Evolutionary conservation across 1,140 invertebrate genomes (phyloP), one percentile per base, ranked within the genome.

Genomic region (Elymnias hypermnestra): DNA sequence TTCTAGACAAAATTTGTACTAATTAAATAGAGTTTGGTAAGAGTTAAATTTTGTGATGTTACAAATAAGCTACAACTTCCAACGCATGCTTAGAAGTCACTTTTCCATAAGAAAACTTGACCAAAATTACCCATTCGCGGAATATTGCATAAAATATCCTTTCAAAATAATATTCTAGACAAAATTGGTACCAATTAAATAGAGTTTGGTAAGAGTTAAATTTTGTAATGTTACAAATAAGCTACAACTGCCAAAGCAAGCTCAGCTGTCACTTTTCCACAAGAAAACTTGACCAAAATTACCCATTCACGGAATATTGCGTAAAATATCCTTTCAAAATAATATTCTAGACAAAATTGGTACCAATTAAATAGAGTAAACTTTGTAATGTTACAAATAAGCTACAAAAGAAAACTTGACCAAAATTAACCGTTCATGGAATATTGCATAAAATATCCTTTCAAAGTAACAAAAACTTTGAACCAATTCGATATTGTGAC

Each of bases 221-320:
- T n/a, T n/a, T n/a, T n/a, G n/a, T n/a, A n/a, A n/a, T n/a, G n/a
- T n/a, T n/a, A n/a, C n/a, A n/a, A n/a, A n/a, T n/a, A n/a, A n/a
- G n/a, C n/a, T n/a, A n/a, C n/a, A n/a, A n/a, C n/a, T n/a, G n/a
- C n/a, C n/a, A n/a, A n/a, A n/a, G n/a, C n/a, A n/a, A n/a, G 65
- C 72, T 64, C 70, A 71, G 66, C 53, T 70, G 63, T 67, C 64
- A 68, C 64, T 72, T 65, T 72, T 60, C 68, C 68, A 66, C 69
- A 42, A 9, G 21, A 6, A 39, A 23, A 23, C 12, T 12, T 39
- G 7, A 2, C 13, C 31, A 8, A 33, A 18, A 15, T 33, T 33
- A 13, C 14, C 9, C 9, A 12, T 33, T 33, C 5, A 14, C 4
- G 4, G 3, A 15, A 17, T 17, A 7, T 8, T 33, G n/a, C 31